Evolutionary conservation across 2,113 vertebrate species (phyloP).

Genomic region (Numida meleagris): DNA sequence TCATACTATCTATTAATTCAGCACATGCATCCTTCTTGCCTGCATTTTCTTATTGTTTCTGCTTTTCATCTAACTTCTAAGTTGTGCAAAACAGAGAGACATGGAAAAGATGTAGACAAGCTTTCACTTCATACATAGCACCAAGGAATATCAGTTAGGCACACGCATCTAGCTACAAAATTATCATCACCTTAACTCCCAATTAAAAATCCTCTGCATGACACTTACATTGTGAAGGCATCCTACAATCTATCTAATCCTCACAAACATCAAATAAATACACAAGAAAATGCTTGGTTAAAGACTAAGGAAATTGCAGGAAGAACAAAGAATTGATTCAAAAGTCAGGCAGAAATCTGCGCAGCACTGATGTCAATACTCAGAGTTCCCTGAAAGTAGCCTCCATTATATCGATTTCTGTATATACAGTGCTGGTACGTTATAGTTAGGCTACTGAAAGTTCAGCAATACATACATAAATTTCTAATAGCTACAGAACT

Average conservation of each 20-base stretch:
- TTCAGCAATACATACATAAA: not conserved
- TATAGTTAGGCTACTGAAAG: not conserved
- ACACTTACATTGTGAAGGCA: not conserved
- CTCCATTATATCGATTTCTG: not conserved
- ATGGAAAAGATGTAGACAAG: not conserved
- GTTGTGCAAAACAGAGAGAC: rapidly evolving
- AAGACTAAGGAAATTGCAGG: not conserved
- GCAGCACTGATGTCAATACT: not conserved
- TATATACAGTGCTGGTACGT: not conserved
- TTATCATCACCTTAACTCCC: not conserved
- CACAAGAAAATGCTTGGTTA: not conserved
- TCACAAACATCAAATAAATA: not conserved
- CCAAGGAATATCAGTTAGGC: not conserved
- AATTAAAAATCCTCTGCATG: not conserved
- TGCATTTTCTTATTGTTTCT: not conserved
- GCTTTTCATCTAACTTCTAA: not conserved
- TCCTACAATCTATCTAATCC: not conserved
- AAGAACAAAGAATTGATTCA: not conserved
- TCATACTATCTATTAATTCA: not conserved
- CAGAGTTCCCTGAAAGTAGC: not conserved
- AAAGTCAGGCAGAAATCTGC: not conserved
- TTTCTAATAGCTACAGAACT: not conserved
- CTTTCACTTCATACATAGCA: not conserved
- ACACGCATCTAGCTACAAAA: not conserved
- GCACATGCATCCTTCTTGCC: not conserved